Percentiles rank a stretch among this genome's conserved stretches.
These are phyloP conservation scores for Phengaris arion DNA, from an alignment of 2,888 invertebrate genomes.

Conservation along the genomic window DNA sequence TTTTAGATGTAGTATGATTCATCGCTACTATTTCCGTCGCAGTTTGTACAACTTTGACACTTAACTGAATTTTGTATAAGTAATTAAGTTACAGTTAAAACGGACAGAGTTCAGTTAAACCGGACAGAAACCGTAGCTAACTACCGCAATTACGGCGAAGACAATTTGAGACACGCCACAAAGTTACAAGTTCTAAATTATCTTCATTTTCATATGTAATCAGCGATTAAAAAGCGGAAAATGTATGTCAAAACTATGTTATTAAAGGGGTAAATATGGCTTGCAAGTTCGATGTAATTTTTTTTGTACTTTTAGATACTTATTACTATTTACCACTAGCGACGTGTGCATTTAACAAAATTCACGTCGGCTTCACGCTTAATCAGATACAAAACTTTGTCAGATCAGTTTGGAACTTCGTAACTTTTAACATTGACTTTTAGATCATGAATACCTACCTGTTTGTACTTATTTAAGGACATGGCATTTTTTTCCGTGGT, in stretches of 20 bases:
- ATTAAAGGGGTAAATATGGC: not conserved
- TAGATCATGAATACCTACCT: no score
- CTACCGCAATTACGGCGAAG: not conserved
- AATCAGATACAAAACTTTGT: no score
- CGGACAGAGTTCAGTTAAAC: not conserved
- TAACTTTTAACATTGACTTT: no score
- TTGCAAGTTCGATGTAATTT: not conserved
- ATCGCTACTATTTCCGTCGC: not conserved
- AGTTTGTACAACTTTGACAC: not conserved
- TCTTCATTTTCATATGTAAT: constrained; percentile 12
- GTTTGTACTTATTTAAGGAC: no score
- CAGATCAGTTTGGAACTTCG: no score
- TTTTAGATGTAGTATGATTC: no score
- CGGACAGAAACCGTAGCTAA: not conserved
- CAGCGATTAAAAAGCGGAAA: not conserved
- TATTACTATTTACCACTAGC: no score
- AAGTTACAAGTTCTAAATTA: not conserved
- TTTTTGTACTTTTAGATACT: not conserved
- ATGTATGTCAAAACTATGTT: not conserved
- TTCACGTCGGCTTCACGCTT: no score
- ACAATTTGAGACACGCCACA: constrained; percentile 16
- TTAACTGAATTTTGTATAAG: constrained; percentile 15
- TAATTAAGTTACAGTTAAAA: constrained; percentile 19
- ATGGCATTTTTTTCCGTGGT: no score
- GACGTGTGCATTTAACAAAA: no score